Percentiles rank a stretch among this genome's conserved stretches.
Conservation (phyloP, 1,140 invertebrate species). For the Stegodyphus dumicola region DNA sequence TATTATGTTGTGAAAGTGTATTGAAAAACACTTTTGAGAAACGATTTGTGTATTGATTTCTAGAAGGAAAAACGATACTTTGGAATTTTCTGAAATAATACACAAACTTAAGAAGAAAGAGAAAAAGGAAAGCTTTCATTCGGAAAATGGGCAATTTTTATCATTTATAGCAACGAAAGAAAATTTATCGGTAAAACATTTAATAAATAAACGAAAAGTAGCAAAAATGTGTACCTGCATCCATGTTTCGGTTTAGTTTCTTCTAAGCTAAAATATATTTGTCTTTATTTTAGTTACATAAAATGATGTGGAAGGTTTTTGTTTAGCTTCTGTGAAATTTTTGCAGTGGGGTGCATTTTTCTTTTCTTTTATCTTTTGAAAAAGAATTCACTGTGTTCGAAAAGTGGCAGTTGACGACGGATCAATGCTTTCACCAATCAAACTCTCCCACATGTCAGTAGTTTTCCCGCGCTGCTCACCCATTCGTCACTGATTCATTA, state of each 20-base stretch:
- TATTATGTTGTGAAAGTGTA: no score
- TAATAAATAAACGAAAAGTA: neutral
- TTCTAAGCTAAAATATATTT: slow-evolving; percentile 18
- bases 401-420: neutral
- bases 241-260: slow-evolving; percentile 30
- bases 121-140: slow-evolving; percentile 28
- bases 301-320: neutral
- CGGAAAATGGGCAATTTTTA: slow-evolving; percentile 54
- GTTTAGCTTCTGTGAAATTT: no score
- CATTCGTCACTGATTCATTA: slow-evolving; percentile 28
- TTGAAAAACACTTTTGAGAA: neutral
- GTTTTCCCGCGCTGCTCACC: neutral
- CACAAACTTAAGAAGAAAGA: slow-evolving; percentile 14
- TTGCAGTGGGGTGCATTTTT: no score
- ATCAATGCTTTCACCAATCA: slow-evolving; percentile 25
- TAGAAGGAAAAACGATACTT: slow-evolving; percentile 22
- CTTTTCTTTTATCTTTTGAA: no score
- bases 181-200: no score
- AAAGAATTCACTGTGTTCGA: no score
- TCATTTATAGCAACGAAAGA: slow-evolving; percentile 28
- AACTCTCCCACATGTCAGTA: slow-evolving; percentile 25
- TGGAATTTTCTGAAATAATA: slow-evolving; percentile 29
- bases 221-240: slow-evolving; percentile 20
- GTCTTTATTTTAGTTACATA: no score
- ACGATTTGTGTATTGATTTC: slow-evolving; percentile 37